Conservation (phyloP, 2,888 invertebrate genomes). For the Drosophila demipolita region DNA sequence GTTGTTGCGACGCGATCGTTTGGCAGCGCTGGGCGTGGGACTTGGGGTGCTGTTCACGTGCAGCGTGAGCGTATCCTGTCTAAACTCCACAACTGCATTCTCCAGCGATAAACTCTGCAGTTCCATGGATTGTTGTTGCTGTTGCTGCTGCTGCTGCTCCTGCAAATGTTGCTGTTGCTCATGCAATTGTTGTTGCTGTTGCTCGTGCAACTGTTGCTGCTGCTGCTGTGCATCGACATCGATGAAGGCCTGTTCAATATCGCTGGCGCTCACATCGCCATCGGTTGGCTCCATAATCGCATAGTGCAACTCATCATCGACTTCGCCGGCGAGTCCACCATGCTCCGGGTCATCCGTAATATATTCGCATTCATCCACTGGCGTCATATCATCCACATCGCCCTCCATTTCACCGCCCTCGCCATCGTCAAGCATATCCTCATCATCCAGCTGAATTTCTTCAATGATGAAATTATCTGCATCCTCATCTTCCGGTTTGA, state of each 20-base stretch:
- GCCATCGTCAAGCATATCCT: conserved; percentile 78
- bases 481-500: conserved; percentile 76
- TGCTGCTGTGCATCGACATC: conserved; percentile 56
- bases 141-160: conserved; percentile 41
- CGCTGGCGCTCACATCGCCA: conserved; percentile 68
- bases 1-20: conserved; percentile 53
- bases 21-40: conserved; percentile 63
- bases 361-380: conserved; percentile 75
- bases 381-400: conserved; percentile 64
- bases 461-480: conserved; percentile 81
- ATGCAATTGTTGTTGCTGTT: conserved; percentile 24
- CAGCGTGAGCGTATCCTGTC: conserved; percentile 59
- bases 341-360: conserved; percentile 70
- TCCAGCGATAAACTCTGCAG: conserved; percentile 67
- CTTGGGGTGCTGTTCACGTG: conserved; percentile 58
- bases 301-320: conserved; percentile 78
- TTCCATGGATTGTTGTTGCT: conserved; percentile 50
- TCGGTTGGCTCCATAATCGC: conserved; percentile 77
- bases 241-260: conserved; percentile 73
- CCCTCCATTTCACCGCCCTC: conserved; percentile 59
- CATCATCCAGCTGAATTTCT: conserved; percentile 82
- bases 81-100: conserved; percentile 68
- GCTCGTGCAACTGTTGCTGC: conserved; percentile 28
- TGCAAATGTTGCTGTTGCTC: conserved; percentile 25
- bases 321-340: conserved; percentile 62